phyloP scores from a whole-genome alignment of 2,113 vertebrate genomes.

The Elachura formosa region DNA sequence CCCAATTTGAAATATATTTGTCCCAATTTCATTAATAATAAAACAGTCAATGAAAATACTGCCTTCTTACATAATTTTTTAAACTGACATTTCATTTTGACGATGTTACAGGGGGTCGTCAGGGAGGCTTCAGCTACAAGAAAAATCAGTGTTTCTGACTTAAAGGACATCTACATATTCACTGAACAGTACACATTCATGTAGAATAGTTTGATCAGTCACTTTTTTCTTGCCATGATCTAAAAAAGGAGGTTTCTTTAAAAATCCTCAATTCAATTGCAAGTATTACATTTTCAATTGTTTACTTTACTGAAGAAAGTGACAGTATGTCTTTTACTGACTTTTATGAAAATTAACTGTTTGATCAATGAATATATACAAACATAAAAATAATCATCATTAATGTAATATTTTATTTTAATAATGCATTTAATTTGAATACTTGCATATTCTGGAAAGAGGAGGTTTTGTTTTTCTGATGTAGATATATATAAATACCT shows the following conservation, averaged over 20 bases:
- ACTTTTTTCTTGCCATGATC: neutral
- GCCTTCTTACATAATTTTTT: neutral
- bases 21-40: neutral
- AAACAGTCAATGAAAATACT: neutral
- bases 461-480: neutral
- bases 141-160: neutral
- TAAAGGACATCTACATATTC: neutral
- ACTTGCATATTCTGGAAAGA: neutral
- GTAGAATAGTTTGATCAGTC: neutral
- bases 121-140: neutral
- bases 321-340: neutral
- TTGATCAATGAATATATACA: neutral
- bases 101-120: fast-evolving
- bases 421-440: neutral
- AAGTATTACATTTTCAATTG: neutral
- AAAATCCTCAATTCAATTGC: neutral
- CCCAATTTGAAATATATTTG: no score
- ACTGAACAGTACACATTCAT: neutral
- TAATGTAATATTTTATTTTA: neutral
- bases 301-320: neutral
- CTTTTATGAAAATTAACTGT: neutral
- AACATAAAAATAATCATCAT: neutral
- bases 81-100: neutral
- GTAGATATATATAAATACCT: neutral
- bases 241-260: neutral